Evolutionary conservation across 2,888 invertebrate species (phyloP).

Genomic region (Lampropteryx suffumata): DNA sequence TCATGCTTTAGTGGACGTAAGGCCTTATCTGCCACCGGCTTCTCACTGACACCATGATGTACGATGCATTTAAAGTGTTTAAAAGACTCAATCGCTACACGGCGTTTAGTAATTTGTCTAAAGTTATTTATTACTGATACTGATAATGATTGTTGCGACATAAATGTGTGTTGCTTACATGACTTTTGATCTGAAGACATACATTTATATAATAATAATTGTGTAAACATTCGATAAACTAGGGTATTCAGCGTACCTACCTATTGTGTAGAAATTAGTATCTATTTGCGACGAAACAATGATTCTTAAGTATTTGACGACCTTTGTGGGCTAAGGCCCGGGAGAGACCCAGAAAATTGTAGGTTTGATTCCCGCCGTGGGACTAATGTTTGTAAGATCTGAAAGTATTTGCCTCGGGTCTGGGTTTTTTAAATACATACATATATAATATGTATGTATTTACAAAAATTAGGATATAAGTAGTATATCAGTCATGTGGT

Average conservation of each 20-base stretch:
- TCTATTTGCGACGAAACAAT: no score
- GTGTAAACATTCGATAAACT: constrained; percentile 17
- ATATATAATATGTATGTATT: no score
- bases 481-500: no score
- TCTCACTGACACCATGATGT: constrained; percentile 32
- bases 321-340: no score
- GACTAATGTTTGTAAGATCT: no score
- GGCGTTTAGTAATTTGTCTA: constrained; percentile 19
- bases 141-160: constrained; percentile 22
- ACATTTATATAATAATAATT: constrained; percentile 1
- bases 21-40: constrained; percentile 34
- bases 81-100: constrained; percentile 12
- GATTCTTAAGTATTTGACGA: no score
- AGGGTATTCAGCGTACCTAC: background rate
- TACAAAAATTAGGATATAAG: no score
- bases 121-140: constrained; percentile 27
- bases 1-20: background rate
- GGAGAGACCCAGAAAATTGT: no score
- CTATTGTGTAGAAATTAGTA: no score
- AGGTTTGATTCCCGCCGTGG: no score
- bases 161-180: constrained; percentile 19
- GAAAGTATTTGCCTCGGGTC: no score
- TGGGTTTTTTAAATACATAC: no score
- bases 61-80: constrained; percentile 19
- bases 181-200: constrained; percentile 29